Evolutionary conservation across 2,113 vertebrate genomes (phyloP).

Genomic region (Macaca mulatta): DNA sequence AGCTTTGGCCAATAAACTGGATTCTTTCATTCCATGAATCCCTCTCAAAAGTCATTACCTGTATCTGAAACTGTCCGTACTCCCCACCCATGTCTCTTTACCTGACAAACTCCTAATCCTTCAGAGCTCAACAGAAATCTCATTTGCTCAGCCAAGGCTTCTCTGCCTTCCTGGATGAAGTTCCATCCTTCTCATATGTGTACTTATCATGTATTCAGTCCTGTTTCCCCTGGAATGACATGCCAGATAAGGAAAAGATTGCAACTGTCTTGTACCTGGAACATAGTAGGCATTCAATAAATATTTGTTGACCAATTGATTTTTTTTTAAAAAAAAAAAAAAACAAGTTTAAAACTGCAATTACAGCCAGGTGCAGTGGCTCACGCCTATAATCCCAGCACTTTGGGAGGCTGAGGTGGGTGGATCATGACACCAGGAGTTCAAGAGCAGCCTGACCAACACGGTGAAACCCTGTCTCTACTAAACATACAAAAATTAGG

Average conservation of each 20-base stretch:
- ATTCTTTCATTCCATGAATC: neutral
- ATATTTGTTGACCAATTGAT: neutral
- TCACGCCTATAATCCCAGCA: too few relatives aligned
- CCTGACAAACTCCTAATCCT: neutral
- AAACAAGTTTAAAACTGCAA: neutral
- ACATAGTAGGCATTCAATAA: neutral
- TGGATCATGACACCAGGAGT: too few relatives aligned
- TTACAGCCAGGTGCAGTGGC: neutral
- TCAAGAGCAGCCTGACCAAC: too few relatives aligned
- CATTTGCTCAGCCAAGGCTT: neutral
- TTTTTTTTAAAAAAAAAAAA: neutral
- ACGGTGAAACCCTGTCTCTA: too few relatives aligned
- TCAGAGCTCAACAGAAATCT: neutral
- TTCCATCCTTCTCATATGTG: rapidly evolving
- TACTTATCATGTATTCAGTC: rapidly evolving
- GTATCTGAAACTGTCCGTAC: neutral
- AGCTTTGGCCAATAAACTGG: neutral
- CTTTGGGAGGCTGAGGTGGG: too few relatives aligned
- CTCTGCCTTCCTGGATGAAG: neutral
- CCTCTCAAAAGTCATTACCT: neutral
- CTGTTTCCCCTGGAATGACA: neutral
- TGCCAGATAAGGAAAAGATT: neutral
- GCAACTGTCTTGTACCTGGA: neutral
- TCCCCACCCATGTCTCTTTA: too few relatives aligned
- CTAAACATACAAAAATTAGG: too few relatives aligned